Conservation (phyloP, 1,140 invertebrate genomes). For the Papilio polytes region DNA sequence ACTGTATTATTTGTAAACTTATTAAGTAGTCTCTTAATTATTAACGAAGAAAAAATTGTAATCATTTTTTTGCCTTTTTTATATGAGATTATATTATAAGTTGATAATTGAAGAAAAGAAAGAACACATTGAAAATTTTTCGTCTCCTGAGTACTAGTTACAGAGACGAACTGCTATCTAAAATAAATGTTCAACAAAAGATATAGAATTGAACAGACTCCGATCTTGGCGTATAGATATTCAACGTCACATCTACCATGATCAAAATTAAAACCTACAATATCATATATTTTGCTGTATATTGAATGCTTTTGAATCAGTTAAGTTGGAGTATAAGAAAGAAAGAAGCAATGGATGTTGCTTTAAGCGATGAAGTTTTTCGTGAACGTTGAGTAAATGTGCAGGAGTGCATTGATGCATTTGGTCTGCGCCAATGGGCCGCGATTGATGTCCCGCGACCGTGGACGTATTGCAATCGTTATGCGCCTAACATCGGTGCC, state of each 20-base stretch:
- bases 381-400: constrained; percentile 46
- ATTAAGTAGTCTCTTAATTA: no score
- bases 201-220: constrained; percentile 1
- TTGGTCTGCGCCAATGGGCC: constrained; percentile 67
- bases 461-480: constrained; percentile 78
- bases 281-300: background rate
- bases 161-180: constrained; percentile 9
- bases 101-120: background rate
- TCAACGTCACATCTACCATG: background rate
- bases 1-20: no score
- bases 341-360: constrained; percentile 45
- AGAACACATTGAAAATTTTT: background rate
- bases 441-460: constrained; percentile 76
- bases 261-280: background rate
- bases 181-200: constrained; percentile 28
- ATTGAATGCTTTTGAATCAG: background rate
- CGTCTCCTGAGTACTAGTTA: background rate
- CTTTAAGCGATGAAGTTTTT: constrained; percentile 4
- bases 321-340: background rate
- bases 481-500: constrained; percentile 78
- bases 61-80: background rate
- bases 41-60: background rate
- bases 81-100: background rate
- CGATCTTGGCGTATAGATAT: constrained; percentile 30
- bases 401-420: constrained; percentile 72